A percentile compares a stretch with the other conserved stretches of the same genome.
Conservation (phyloP, 2,888 invertebrate species). For the Cheilosia impressa region DNA sequence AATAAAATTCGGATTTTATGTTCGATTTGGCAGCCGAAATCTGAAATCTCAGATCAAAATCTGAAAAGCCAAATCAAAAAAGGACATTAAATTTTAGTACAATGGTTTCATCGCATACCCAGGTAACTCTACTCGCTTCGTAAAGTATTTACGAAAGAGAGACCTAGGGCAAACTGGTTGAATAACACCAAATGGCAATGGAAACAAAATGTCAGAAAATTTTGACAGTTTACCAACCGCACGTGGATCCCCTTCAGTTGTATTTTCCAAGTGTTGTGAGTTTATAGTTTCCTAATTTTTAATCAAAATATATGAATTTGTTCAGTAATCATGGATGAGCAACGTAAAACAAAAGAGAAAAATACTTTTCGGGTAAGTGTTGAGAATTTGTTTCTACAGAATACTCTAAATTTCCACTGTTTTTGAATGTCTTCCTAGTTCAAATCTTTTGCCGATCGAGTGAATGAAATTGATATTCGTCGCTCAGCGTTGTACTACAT, state of each 20-base stretch:
- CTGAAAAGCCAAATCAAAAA: no score
- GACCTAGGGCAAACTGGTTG: neutral
- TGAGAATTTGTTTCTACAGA: neutral
- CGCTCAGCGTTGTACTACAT: slow-evolving; percentile 93
- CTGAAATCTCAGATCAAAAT: no score
- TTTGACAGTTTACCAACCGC: slow-evolving; percentile 47
- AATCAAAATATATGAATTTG: slow-evolving; percentile 51
- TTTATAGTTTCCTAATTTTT: slow-evolving; percentile 15
- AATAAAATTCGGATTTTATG: no score
- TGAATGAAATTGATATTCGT: slow-evolving; percentile 92
- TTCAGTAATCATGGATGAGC: slow-evolving; percentile 61
- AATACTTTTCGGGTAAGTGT: slow-evolving; percentile 90
- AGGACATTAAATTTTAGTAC: no score
- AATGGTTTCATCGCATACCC: no score
- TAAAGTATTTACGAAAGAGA: slow-evolving; percentile 45
- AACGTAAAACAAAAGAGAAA: slow-evolving; percentile 87
- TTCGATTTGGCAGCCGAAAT: no score
- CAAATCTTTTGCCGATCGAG: slow-evolving; percentile 93
- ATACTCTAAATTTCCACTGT: neutral
- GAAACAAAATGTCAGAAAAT: slow-evolving; percentile 35
- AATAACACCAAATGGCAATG: slow-evolving; percentile 20
- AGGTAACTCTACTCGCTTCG: neutral
- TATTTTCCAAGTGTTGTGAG: slow-evolving; percentile 24
- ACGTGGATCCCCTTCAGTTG: slow-evolving; percentile 50
- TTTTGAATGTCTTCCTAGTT: slow-evolving; percentile 85